Base-by-base conservation (phyloP, 2,888 invertebrate species). In the Ornithoptera priamus region DNA sequence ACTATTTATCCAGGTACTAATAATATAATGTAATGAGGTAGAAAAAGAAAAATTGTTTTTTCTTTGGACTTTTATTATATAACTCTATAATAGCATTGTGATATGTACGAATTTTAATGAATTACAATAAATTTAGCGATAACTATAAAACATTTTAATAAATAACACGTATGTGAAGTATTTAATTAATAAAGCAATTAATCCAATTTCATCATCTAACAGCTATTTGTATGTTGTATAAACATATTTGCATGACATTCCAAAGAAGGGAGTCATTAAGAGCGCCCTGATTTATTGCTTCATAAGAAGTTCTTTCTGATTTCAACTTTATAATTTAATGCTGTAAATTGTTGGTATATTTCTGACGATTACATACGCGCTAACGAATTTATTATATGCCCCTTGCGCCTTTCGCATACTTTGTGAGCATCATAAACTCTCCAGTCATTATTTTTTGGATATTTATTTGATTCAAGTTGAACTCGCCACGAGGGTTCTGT, bases 251-350 rank as follows among this genome's bases (percentile, higher is more conserved):
- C 74, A 75, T 74, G 75, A 75, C 76, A 78, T 76, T 75, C 77
- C 74, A 71, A 74, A 73, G 74, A 80, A 79, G 75, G 77, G 81
- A 80, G 79, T 85, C 87, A 86, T 86, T 84, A 85, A 85, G 85
- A 85, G 81, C 80, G 78, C 77, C 79, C 81, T 89, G 84, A 90
- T 82, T 85, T 88, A 91, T 87, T 73, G 80, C 88, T 86, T 83
- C 89, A 90, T 88, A 89, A 87, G 88, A 88, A 82, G 87, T 87
- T 91, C 91, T 91, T 90, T 91, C 89, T 87, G 86, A 86, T 87
- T 90, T 92, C 92, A 92, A 92, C 91, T 92, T 92, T 90, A 85
- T 89, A 91, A 92, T 91, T 89, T 91, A 92, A 84, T 80, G 84
- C 81, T 74, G 86, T 91, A 86, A 92, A 82, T 90, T 90, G 89